Evolutionary conservation across 1,140 invertebrate genomes (phyloP).

Genomic region (Pseudoatta argentina): DNA sequence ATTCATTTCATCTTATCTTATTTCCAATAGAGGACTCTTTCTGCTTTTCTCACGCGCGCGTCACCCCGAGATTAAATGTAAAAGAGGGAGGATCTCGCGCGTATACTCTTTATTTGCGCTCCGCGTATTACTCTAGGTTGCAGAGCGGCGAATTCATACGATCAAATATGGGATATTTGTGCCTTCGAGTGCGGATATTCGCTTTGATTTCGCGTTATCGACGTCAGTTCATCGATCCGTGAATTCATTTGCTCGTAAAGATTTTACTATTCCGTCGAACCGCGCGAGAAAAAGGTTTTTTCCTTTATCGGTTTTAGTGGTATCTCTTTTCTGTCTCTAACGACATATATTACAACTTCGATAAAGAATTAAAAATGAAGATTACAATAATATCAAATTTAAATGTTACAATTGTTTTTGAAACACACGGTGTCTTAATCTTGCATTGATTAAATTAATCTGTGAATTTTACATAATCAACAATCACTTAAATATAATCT

Average conservation of each 20-base stretch:
- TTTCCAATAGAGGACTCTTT: constrained; percentile 38
- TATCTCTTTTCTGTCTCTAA: constrained; percentile 12
- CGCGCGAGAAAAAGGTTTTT: constrained; percentile 28
- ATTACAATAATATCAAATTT: background rate
- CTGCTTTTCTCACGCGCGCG: constrained; percentile 2
- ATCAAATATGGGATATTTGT: constrained; percentile 72
- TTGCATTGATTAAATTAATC: background rate
- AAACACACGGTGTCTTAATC: background rate
- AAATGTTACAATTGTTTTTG: background rate
- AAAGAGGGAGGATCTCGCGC: constrained; percentile 40
- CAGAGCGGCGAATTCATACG: constrained; percentile 55
- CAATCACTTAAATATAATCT: background rate
- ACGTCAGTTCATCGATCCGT: constrained; percentile 59
- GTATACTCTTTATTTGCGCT: constrained; percentile 64
- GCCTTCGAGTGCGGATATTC: constrained; percentile 54
- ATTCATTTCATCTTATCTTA: constrained; percentile 53
- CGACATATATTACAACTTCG: background rate
- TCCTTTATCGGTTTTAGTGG: constrained; percentile 2
- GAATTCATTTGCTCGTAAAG: constrained; percentile 64
- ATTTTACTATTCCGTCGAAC: constrained; percentile 31
- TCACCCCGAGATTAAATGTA: constrained; percentile 67
- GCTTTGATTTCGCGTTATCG: constrained; percentile 73
- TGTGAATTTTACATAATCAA: background rate
- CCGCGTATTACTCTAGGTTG: constrained; percentile 20
- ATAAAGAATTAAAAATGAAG: constrained; percentile 12